These are phyloP conservation scores for Heliconius congener DNA, from an alignment of 1,140 invertebrate genomes.

Conservation along the genomic window DNA sequence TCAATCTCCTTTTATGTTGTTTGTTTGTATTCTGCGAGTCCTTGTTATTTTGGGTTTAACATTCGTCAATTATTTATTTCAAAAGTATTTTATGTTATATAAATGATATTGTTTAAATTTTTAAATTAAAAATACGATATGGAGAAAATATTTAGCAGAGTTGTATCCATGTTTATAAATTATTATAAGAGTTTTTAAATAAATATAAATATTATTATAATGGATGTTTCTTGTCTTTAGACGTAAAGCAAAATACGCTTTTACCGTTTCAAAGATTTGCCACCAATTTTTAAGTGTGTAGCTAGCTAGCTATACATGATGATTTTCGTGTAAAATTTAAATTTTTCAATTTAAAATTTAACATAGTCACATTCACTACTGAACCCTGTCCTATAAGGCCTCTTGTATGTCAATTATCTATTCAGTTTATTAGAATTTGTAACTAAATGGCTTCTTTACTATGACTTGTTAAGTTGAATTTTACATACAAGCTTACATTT, in stretches of 20 bases:
- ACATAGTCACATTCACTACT: not conserved
- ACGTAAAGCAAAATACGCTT: conserved; percentile 41
- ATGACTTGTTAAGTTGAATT: not conserved
- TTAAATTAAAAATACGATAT: not conserved
- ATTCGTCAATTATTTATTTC: not conserved
- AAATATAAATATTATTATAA: conserved; percentile 30
- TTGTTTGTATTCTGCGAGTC: not conserved
- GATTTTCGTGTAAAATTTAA: no score
- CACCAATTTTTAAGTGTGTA: not conserved
- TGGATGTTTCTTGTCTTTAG: conserved; percentile 25
- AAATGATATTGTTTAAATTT: not conserved
- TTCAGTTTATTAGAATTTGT: not conserved
- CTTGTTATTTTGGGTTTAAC: not conserved
- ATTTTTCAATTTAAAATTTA: no score
- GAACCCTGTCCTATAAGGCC: not conserved
- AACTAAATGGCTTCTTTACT: not conserved
- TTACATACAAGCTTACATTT: no score
- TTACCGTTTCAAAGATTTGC: not conserved
- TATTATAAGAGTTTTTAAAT: conserved; percentile 27
- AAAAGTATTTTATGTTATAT: not conserved
- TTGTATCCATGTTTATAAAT: conserved; percentile 27
- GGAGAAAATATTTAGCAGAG: conserved; percentile 10
- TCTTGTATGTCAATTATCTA: conserved; percentile 1
- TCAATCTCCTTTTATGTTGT: not conserved
- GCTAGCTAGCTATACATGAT: not conserved